Evolutionary conservation across 2,113 vertebrate species (phyloP).

Genomic region (Cavia porcellus): DNA sequence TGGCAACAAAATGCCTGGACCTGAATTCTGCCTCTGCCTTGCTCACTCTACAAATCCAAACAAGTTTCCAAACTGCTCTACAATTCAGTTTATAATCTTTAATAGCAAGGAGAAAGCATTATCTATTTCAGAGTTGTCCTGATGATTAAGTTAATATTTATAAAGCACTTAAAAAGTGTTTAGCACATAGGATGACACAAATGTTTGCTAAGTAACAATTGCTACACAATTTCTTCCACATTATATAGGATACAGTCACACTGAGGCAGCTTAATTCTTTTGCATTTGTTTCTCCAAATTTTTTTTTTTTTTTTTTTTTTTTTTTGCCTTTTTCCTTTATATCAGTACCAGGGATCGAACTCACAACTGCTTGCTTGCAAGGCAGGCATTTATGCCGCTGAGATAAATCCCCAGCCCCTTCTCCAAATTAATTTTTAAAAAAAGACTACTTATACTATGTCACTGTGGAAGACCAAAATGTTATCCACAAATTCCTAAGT

Average conservation of each 20-base stretch:
- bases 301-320: too few species aligned
- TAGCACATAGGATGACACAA: not conserved
- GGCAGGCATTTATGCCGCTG: too few species aligned
- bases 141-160: constrained; percentile 17
- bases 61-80: not conserved
- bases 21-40: not conserved
- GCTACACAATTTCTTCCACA: not conserved
- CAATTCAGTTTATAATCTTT: not conserved
- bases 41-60: not conserved
- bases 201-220: constrained; percentile 26
- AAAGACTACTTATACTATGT: not conserved
- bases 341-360: too few species aligned
- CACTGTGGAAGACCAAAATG: not conserved
- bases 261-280: not conserved
- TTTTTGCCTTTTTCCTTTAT: too few species aligned
- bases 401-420: not conserved
- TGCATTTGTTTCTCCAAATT: constrained; percentile 23
- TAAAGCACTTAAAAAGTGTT: not conserved
- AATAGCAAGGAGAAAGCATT: not conserved
- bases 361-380: too few species aligned
- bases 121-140: not conserved
- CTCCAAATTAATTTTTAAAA: constrained; percentile 12
- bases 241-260: not conserved
- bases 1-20: not conserved
- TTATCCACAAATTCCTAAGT: not conserved